Evolutionary conservation across 2,888 invertebrate genomes (phyloP).

Genomic region (Sepioteuthis lessoniana): DNA sequence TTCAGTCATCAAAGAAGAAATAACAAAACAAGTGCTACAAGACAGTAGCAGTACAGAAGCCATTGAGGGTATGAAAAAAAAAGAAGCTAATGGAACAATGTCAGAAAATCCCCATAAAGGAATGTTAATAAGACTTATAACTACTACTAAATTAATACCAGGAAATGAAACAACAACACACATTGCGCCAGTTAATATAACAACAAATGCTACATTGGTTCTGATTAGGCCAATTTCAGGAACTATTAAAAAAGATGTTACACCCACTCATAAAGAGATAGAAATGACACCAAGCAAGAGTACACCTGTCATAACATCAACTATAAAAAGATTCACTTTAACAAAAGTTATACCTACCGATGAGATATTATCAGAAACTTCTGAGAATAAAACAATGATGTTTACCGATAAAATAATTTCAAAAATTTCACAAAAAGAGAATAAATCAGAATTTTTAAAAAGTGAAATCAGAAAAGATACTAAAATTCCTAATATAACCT

Average conservation of each 20-base stretch:
- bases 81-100: too few species aligned
- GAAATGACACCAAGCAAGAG: neutral
- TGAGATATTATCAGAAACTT: neutral
- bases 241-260: neutral
- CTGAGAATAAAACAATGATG: neutral
- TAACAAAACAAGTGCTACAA: too few species aligned
- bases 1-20: too few species aligned
- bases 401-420: neutral
- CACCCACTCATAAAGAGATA: neutral
- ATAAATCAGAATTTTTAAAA: neutral
- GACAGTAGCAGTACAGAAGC: too few species aligned
- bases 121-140: neutral
- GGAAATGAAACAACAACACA: neutral
- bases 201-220: neutral
- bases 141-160: neutral
- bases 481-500: neutral
- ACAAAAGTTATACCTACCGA: neutral
- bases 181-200: neutral
- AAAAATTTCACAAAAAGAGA: neutral
- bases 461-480: neutral
- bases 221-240: too few species aligned
- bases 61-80: too few species aligned
- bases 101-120: too few species aligned
- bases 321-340: neutral
- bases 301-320: neutral